Percentiles rank a stretch among this genome's conserved stretches.
Evolutionary conservation across 2,113 vertebrate genomes (phyloP).

Genomic region (Protobothrops mucrosquamatus): DNA sequence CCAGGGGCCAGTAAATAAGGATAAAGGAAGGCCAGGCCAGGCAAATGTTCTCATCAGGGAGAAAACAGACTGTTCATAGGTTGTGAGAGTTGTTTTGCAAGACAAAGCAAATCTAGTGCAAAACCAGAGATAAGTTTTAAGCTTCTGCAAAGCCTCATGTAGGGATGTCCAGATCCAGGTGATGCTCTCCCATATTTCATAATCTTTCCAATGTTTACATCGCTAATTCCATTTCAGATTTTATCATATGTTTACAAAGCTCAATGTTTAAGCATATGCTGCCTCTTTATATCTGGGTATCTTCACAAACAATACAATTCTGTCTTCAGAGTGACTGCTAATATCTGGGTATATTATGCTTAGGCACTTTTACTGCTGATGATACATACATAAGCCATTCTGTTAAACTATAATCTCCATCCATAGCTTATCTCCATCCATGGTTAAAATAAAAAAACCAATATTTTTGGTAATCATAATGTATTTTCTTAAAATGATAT

Average conservation of each 20-base stretch:
- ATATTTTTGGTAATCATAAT: constrained; percentile 41
- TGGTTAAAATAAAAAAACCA: constrained; percentile 21
- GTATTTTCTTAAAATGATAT: constrained; percentile 53
- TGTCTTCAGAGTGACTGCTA: not conserved
- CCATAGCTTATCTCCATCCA: not conserved
- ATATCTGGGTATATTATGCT: not conserved
- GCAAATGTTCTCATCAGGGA: not conserved
- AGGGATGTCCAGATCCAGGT: not conserved
- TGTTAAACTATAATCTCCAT: not conserved
- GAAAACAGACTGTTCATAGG: not conserved
- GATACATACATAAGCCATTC: not conserved
- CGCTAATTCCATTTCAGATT: not conserved
- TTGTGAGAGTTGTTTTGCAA: not conserved
- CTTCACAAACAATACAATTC: not conserved
- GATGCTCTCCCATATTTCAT: not conserved
- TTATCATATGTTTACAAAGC: not conserved
- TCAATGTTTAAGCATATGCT: not conserved
- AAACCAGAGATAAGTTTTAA: not conserved
- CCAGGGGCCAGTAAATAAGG: too few relatives aligned
- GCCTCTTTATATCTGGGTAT: not conserved
- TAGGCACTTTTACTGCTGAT: not conserved
- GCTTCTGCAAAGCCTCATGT: not conserved
- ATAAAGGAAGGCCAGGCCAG: too few relatives aligned
- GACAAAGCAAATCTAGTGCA: not conserved
- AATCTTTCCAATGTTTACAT: not conserved